phyloP scores from a whole-genome alignment of 2,888 invertebrate genomes.

The Andrena minutula region DNA sequence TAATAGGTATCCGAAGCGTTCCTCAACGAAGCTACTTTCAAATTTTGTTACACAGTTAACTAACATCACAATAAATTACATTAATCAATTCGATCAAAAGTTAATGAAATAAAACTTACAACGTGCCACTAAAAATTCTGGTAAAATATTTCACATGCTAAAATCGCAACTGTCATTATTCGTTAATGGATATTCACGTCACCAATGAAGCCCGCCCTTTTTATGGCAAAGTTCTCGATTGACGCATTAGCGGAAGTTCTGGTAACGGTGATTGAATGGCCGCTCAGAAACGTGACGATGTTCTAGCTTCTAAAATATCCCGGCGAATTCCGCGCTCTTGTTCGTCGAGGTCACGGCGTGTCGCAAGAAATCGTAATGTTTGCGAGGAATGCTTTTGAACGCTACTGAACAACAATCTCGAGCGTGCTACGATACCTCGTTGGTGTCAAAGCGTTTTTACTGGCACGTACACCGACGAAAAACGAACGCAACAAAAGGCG shows the following conservation, averaged over 20 bases:
- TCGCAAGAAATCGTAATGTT: constrained; percentile 49
- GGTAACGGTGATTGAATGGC: constrained; percentile 2
- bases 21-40: neutral
- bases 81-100: too few species aligned
- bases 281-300: neutral
- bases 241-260: constrained; percentile 1
- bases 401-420: constrained; percentile 48
- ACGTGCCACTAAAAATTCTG: too few species aligned
- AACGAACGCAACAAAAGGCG: constrained; percentile 26
- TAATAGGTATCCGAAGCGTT: neutral
- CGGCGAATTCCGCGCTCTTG: neutral
- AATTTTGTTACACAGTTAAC: neutral
- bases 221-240: too few species aligned
- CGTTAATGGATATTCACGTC: too few species aligned
- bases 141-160: too few species aligned
- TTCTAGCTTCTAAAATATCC: constrained; percentile 3
- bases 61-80: too few species aligned
- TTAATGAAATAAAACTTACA: too few species aligned
- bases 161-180: too few species aligned
- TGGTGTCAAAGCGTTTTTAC: constrained; percentile 52
- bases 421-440: constrained; percentile 28
- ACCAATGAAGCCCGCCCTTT: too few species aligned
- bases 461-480: neutral
- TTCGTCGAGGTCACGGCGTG: constrained; percentile 29
- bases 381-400: constrained; percentile 39